Conservation (phyloP, 2,888 invertebrate species). For the Minunthozetes semirufus region DNA sequence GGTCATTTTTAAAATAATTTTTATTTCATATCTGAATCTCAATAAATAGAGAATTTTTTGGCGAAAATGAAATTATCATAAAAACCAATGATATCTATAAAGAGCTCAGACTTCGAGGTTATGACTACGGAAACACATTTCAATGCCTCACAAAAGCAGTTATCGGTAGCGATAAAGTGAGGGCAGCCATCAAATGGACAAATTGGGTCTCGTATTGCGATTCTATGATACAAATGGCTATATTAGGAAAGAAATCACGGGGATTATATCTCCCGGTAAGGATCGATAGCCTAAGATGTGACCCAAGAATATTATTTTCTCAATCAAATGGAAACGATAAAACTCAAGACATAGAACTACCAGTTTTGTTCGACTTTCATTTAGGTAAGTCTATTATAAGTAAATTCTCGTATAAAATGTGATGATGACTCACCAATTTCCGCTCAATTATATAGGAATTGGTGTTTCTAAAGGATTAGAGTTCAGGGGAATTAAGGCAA, state of each 20-base stretch:
- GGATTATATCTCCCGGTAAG: constrained; percentile 49
- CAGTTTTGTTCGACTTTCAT: constrained; percentile 49
- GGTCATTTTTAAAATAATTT: too few species aligned
- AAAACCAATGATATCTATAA: constrained; percentile 15
- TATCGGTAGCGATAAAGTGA: not conserved
- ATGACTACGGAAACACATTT: constrained; percentile 29
- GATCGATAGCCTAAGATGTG: constrained; percentile 42
- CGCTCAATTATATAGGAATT: not conserved
- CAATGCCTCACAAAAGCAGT: constrained; percentile 3
- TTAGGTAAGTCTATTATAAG: not conserved
- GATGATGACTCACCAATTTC: not conserved
- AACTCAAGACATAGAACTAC: not conserved
- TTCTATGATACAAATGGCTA: constrained; percentile 75
- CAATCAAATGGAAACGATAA: not conserved
- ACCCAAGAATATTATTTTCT: constrained; percentile 16
- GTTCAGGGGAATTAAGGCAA: constrained; percentile 80
- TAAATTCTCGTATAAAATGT: too few species aligned
- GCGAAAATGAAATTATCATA: not conserved
- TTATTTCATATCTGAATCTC: too few species aligned
- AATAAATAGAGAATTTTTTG: not conserved
- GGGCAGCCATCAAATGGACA: constrained; percentile 30
- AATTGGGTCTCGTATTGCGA: constrained; percentile 95
- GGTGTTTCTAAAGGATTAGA: constrained; percentile 72
- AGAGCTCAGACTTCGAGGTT: constrained; percentile 17
- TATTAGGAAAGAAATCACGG: constrained; percentile 41